Percentiles rank a stretch among this genome's conserved stretches.
Evolutionary conservation across 2,888 invertebrate species (phyloP).

Genomic region (Luperina nickerlii): DNA sequence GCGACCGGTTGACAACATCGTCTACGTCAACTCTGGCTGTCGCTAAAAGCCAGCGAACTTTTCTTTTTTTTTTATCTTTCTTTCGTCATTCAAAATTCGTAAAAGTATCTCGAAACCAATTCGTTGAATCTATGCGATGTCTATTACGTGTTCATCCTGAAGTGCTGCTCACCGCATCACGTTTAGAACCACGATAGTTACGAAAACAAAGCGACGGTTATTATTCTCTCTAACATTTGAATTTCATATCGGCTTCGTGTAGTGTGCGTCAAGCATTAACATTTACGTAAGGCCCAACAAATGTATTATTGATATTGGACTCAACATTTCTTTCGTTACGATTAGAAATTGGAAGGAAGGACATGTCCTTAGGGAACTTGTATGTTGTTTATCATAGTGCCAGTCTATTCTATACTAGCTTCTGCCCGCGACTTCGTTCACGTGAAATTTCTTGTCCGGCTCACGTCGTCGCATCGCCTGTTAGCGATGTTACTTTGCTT

Average conservation of each 20-base stretch:
- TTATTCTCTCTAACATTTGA: conserved; percentile 42
- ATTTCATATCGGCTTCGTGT: conserved; percentile 35
- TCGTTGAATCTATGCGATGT: too few species aligned
- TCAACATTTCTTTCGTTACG: conserved; percentile 30
- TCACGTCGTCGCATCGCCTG: too few species aligned
- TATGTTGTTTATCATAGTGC: background rate
- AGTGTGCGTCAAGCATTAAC: conserved; percentile 51
- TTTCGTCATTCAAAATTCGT: too few species aligned
- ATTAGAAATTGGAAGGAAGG: conserved; percentile 39
- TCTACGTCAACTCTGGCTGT: too few species aligned
- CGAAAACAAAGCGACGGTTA: conserved; percentile 2
- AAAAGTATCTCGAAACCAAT: too few species aligned
- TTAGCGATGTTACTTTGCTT: too few species aligned
- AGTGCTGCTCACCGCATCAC: background rate
- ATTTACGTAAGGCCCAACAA: conserved; percentile 32
- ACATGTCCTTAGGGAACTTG: background rate
- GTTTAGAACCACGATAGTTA: conserved; percentile 6
- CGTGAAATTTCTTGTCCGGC: background rate
- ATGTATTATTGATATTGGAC: conserved; percentile 42
- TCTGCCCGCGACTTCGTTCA: background rate
- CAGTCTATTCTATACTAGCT: background rate
- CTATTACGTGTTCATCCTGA: too few species aligned
- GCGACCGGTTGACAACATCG: too few species aligned
- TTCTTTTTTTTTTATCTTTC: too few species aligned
- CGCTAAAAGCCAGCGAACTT: too few species aligned